phyloP scores from a whole-genome alignment of 2,888 invertebrate species.

The Drosophila phalerata region DNA sequence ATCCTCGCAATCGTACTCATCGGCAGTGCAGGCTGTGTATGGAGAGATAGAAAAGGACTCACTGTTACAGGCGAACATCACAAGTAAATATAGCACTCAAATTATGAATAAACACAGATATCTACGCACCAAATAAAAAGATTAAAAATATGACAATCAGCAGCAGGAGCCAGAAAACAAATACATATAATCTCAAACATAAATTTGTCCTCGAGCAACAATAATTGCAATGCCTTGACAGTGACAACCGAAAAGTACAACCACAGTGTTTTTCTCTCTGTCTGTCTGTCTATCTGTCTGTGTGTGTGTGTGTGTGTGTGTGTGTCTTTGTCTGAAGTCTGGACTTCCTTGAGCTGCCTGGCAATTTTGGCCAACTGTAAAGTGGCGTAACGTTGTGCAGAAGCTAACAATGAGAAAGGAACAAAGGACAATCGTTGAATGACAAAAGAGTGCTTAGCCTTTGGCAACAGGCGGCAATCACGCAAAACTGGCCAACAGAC shows the following conservation, averaged over 20 bases:
- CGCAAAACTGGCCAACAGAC: constrained; percentile 52
- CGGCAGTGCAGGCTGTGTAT: constrained; percentile 72
- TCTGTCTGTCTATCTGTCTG: neutral
- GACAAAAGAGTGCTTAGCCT: constrained; percentile 80
- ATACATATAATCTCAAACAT: constrained; percentile 63
- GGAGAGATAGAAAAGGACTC: constrained; percentile 2
- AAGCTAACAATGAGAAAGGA: constrained; percentile 66
- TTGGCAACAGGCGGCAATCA: constrained; percentile 81
- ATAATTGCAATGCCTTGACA: constrained; percentile 61
- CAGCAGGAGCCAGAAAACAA: constrained; percentile 34
- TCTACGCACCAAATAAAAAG: constrained; percentile 3
- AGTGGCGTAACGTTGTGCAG: constrained; percentile 17
- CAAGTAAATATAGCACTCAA: neutral
- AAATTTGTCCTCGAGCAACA: constrained; percentile 69
- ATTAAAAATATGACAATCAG: constrained; percentile 13
- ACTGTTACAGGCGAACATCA: constrained; percentile 9
- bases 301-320: too few species aligned
- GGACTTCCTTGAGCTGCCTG: neutral
- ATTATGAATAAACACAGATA: neutral
- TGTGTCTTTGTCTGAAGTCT: neutral
- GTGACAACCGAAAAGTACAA: constrained; percentile 39
- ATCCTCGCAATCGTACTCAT: constrained; percentile 94
- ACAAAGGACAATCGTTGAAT: constrained; percentile 81
- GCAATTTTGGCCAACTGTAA: constrained; percentile 36
- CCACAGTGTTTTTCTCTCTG: constrained; percentile 1